Conservation (phyloP, 2,888 invertebrate species). For the Crossocerus cetratus region DNA sequence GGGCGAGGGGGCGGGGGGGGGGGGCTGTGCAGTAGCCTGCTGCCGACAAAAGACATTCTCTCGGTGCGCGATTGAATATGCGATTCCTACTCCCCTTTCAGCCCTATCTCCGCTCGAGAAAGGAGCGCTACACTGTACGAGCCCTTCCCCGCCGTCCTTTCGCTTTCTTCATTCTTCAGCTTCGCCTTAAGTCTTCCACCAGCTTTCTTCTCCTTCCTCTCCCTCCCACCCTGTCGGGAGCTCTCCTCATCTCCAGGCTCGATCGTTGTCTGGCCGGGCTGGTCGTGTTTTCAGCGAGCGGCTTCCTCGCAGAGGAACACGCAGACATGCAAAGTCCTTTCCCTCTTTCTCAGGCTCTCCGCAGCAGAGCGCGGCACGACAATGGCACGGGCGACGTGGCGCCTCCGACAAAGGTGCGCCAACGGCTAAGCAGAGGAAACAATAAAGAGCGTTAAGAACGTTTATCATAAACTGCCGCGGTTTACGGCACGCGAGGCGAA, state of each 20-base stretch:
- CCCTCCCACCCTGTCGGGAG: neutral
- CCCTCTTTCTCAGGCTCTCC: neutral
- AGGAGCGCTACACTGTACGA: neutral
- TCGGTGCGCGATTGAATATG: slow-evolving; percentile 69
- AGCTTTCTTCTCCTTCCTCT: neutral
- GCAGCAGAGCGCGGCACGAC: neutral
- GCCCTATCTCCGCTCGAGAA: neutral
- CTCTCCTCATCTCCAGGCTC: neutral
- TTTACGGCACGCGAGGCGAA: neutral
- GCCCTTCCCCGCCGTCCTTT: neutral
- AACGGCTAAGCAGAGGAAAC: slow-evolving; percentile 29
- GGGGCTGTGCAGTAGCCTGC: slow-evolving; percentile 47
- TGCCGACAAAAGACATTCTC: slow-evolving; percentile 72
- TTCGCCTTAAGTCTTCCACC: neutral
- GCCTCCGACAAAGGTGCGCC: neutral
- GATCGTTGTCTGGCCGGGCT: neutral
- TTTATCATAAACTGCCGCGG: slow-evolving; percentile 35
- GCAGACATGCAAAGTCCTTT: neutral
- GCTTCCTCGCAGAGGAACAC: no score
- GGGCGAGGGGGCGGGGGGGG: slow-evolving; percentile 12
- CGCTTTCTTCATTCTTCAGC: neutral
- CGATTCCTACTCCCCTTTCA: slow-evolving; percentile 54
- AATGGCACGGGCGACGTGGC: neutral
- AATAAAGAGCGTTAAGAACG: slow-evolving; percentile 36
- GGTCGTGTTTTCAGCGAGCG: neutral